Conservation (phyloP, 1,140 invertebrate genomes). For the Atopsyche davidsoni region DNA sequence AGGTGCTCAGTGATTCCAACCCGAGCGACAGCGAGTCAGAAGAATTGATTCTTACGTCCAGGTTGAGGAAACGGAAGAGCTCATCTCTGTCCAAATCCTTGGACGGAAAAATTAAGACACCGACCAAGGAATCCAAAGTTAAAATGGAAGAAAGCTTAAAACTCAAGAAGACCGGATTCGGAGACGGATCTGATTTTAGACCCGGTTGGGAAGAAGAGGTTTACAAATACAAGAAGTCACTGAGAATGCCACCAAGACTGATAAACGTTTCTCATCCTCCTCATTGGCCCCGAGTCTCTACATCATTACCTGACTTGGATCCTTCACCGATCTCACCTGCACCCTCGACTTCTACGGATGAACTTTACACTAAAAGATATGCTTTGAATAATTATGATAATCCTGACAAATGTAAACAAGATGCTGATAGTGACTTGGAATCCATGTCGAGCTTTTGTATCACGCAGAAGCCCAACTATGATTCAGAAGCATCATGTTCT, state of each 20-base stretch:
- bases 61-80: slow-evolving; percentile 40
- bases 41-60: slow-evolving; percentile 37
- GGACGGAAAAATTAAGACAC: slow-evolving; percentile 40
- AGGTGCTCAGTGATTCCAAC: slow-evolving; percentile 18
- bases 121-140: slow-evolving; percentile 37
- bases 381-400: slow-evolving; percentile 36
- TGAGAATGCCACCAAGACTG: slow-evolving; percentile 69
- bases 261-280: slow-evolving; percentile 66
- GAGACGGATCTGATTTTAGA: slow-evolving; percentile 65
- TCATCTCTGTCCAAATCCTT: slow-evolving; percentile 34
- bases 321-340: slow-evolving; percentile 58
- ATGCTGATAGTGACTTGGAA: slow-evolving; percentile 59
- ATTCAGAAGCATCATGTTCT: slow-evolving; percentile 60
- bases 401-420: slow-evolving; percentile 41
- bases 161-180: slow-evolving; percentile 57
- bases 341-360: slow-evolving; percentile 51
- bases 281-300: slow-evolving; percentile 54
- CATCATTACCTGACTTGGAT: slow-evolving; percentile 70
- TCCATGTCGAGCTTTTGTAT: slow-evolving; percentile 59
- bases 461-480: slow-evolving; percentile 54
- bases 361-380: slow-evolving; percentile 21
- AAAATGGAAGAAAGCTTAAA: slow-evolving; percentile 40
- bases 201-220: slow-evolving; percentile 77
- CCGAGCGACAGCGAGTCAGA: slow-evolving; percentile 41
- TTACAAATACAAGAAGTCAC: slow-evolving; percentile 71